phyloP scores from a whole-genome alignment of 2,797 vertebrate species.

The Helicolenus hilgendorfi region DNA sequence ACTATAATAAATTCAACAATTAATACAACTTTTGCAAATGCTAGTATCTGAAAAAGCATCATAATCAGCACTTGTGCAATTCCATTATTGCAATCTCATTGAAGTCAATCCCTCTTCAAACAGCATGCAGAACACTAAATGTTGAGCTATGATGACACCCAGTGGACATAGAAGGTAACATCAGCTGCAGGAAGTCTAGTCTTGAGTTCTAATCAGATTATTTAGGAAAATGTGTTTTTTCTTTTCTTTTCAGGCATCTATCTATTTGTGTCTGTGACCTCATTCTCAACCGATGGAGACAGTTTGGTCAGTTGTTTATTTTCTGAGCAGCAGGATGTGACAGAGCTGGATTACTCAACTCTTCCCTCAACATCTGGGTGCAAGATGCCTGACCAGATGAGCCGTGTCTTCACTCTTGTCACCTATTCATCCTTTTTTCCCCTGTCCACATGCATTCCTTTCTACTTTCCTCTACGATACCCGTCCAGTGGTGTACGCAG shows the following conservation, averaged over 20 bases:
- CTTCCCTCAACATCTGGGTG: slow-evolving; percentile 75
- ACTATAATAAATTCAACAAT: not conserved
- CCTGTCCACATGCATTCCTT: slow-evolving; percentile 26
- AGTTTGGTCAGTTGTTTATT: slow-evolving; percentile 46
- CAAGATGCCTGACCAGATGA: slow-evolving; percentile 72
- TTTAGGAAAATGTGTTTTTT: not conserved
- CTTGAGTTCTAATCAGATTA: not conserved
- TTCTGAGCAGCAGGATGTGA: slow-evolving; percentile 49
- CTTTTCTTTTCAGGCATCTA: not conserved
- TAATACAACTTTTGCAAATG: not conserved
- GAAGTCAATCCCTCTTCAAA: not conserved
- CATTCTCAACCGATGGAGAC: slow-evolving; percentile 4
- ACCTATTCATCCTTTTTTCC: slow-evolving; percentile 5
- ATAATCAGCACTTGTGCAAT: not conserved
- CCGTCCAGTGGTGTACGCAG: not conserved
- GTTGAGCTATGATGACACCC: slow-evolving; percentile 67
- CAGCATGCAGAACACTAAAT: not conserved
- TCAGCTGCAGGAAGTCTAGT: not conserved
- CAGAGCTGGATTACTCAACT: slow-evolving; percentile 40
- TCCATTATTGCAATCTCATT: not conserved
- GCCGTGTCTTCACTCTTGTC: slow-evolving; percentile 45
- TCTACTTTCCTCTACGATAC: slow-evolving; percentile 1
- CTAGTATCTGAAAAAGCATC: not conserved
- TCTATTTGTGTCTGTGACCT: slow-evolving; percentile 43
- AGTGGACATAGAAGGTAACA: slow-evolving; percentile 63